Evolutionary conservation across 2,888 invertebrate species (phyloP).

Genomic region (Hyposoter dolosus): DNA sequence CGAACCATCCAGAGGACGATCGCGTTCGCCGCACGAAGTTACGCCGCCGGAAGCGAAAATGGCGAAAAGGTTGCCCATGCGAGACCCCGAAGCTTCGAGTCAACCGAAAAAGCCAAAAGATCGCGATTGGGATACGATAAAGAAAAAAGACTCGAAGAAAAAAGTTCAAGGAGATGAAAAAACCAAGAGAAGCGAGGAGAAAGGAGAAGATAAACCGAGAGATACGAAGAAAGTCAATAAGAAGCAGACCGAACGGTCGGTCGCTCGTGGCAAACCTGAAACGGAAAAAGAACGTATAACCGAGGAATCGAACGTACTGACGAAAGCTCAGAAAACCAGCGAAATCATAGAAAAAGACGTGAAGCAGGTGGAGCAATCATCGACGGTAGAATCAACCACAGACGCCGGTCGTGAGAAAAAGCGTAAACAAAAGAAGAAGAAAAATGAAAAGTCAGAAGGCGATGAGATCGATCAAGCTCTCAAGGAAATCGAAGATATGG

Average conservation of each 20-base stretch:
- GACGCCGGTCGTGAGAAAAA: slow-evolving; percentile 76
- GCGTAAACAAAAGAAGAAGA: slow-evolving; percentile 80
- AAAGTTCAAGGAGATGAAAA: slow-evolving; percentile 66
- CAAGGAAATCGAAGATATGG: slow-evolving; percentile 84
- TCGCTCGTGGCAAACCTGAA: slow-evolving; percentile 46
- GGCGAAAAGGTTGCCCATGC: slow-evolving; percentile 46
- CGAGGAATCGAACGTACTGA: slow-evolving; percentile 46
- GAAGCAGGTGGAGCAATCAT: slow-evolving; percentile 61
- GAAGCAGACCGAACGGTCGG: slow-evolving; percentile 62
- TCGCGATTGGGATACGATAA: slow-evolving; percentile 76
- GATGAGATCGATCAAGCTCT: slow-evolving; percentile 85
- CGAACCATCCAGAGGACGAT: slow-evolving; percentile 62
- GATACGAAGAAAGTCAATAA: slow-evolving; percentile 67
- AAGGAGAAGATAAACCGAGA: slow-evolving; percentile 40
- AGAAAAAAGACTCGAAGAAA: slow-evolving; percentile 73
- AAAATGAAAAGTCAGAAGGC: slow-evolving; percentile 77
- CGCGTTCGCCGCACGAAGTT: slow-evolving; percentile 73
- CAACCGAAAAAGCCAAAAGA: slow-evolving; percentile 64
- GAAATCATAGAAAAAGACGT: slow-evolving; percentile 76
- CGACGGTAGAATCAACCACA: slow-evolving; percentile 61
- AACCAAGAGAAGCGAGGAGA: slow-evolving; percentile 66
- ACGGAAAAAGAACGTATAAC: slow-evolving; percentile 57
- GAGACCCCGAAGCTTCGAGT: slow-evolving; percentile 34
- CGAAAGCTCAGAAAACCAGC: slow-evolving; percentile 45
- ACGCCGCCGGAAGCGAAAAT: slow-evolving; percentile 69